These are phyloP conservation scores for Diabrotica undecimpunctata DNA, from an alignment of 1,140 invertebrate genomes.

Conservation along the genomic window DNA sequence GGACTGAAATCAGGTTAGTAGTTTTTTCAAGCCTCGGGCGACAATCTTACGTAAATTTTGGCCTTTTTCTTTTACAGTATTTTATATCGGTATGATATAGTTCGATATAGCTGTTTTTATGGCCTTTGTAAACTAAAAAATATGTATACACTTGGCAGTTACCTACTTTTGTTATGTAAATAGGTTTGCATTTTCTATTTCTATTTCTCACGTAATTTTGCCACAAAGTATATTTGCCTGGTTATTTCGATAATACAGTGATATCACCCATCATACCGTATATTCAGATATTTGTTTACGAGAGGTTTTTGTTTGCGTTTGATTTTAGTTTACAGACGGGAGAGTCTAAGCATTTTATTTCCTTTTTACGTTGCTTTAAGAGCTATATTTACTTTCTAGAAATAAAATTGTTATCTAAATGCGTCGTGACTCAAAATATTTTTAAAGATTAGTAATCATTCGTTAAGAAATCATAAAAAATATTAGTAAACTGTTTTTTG, in stretches of 20 bases:
- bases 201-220: not conserved
- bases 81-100: not conserved
- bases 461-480: no score
- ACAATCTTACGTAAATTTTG: not conserved
- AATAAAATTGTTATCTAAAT: no score
- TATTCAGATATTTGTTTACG: not conserved
- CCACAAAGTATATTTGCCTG: not conserved
- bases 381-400: no score
- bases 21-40: conserved; percentile 6
- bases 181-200: not conserved
- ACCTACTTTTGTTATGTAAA: conserved; percentile 7
- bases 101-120: not conserved
- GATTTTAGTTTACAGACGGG: not conserved
- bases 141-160: not conserved
- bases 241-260: not conserved
- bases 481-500: no score
- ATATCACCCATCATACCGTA: not conserved
- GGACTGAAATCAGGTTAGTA: conserved; percentile 19
- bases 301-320: not conserved
- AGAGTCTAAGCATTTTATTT: no score
- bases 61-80: not conserved
- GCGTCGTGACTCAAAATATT: no score
- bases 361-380: not conserved
- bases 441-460: no score
- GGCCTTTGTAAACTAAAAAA: not conserved